A percentile compares a stretch with the other conserved stretches of the same genome.
Conservation (phyloP, 2,113 vertebrate species). For the Macrotis lagotis region DNA sequence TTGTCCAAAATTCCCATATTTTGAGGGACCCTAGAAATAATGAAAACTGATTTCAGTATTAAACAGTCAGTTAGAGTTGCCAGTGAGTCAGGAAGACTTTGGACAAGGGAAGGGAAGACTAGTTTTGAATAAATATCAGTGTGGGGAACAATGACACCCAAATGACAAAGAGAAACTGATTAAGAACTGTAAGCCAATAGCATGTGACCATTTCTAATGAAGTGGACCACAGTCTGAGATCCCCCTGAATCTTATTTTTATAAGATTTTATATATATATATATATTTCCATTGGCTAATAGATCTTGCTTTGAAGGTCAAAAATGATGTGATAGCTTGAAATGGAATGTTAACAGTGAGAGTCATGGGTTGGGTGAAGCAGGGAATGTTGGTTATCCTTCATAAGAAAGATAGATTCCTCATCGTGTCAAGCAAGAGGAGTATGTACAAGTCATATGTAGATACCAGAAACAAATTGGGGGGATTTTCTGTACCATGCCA, state of each 20-base stretch:
- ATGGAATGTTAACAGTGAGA: not conserved
- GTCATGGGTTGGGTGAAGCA: not conserved
- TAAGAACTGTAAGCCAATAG: too few relatives aligned
- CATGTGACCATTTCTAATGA: too few relatives aligned
- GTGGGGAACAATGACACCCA: too few relatives aligned
- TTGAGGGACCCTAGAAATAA: not conserved
- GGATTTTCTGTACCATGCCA: not conserved
- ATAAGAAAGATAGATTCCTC: not conserved
- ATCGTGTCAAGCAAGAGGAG: not conserved
- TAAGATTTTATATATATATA: not conserved
- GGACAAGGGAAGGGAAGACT: not conserved
- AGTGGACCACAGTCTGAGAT: too few relatives aligned
- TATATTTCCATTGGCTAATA: not conserved
- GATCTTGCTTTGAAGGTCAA: not conserved
- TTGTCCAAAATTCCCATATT: not conserved
- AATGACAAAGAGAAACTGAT: too few relatives aligned
- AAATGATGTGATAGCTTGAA: not conserved
- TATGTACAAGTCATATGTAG: not conserved
- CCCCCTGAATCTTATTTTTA: too few relatives aligned
- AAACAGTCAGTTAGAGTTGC: not conserved
- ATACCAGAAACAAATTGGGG: not conserved
- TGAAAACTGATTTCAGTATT: not conserved
- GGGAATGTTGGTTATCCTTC: not conserved
- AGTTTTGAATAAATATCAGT: not conserved
- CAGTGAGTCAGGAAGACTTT: not conserved